Evolutionary conservation across 2,797 vertebrate species (phyloP).

Genomic region (Buceros bicornis): DNA sequence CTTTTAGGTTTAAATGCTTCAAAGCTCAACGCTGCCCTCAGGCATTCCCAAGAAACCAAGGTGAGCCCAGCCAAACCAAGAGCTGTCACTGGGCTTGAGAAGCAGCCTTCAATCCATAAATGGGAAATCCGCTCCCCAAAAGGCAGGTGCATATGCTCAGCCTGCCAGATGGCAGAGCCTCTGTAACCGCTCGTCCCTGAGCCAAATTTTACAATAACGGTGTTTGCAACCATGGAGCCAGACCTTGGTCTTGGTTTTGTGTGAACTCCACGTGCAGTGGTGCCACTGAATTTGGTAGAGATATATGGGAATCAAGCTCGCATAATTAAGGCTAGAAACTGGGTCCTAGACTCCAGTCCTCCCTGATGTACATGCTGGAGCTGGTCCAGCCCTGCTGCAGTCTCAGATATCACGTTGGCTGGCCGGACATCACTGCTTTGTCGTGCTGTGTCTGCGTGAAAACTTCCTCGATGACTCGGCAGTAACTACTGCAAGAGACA

Average conservation of each 20-base stretch:
- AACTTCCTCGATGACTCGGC: neutral
- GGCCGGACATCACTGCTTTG: neutral
- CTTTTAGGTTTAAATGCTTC: neutral
- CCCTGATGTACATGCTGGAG: neutral
- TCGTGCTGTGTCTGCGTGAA: accelerated
- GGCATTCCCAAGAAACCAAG: neutral
- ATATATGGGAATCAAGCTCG: accelerated
- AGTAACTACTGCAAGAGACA: neutral
- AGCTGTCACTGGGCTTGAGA: neutral
- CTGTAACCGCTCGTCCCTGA: neutral
- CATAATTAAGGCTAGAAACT: neutral
- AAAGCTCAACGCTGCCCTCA: slow-evolving; percentile 3
- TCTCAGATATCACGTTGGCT: neutral
- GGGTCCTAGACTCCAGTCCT: neutral
- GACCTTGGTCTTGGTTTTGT: neutral
- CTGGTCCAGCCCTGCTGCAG: neutral
- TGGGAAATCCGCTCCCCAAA: neutral
- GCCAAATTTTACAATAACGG: neutral
- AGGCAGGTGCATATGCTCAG: neutral
- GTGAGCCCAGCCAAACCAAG: neutral
- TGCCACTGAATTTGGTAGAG: neutral
- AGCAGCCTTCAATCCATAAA: neutral
- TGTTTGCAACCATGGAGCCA: neutral
- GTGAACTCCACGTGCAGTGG: neutral
- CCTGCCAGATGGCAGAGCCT: neutral